These are phyloP conservation scores for Petromus typicus DNA, from an alignment of 2,113 vertebrate species.

Conservation along the genomic window DNA sequence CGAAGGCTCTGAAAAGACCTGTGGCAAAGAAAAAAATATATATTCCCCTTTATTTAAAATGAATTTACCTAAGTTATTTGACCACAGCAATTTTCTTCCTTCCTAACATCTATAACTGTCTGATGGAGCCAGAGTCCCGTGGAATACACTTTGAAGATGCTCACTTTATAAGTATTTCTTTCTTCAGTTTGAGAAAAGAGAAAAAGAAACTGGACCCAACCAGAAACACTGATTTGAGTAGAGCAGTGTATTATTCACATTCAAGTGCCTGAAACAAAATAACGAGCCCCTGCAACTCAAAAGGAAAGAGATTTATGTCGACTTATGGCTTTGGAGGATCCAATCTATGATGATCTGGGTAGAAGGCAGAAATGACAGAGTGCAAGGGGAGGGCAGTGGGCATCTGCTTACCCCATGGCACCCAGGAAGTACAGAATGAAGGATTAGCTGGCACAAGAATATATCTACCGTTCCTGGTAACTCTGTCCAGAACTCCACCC, in stretches of 20 bases:
- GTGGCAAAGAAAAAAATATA: not conserved
- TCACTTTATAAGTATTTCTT: not conserved
- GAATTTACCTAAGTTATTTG: constrained; percentile 21
- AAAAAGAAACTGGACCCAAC: not conserved
- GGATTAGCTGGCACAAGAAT: not conserved
- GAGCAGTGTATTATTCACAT: not conserved
- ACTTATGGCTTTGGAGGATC: not conserved
- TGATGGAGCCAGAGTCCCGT: not conserved
- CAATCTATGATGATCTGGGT: not conserved
- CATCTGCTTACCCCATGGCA: not conserved
- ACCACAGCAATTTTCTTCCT: not conserved
- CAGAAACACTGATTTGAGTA: not conserved
- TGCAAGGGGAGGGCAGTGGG: not conserved
- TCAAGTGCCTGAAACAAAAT: not conserved
- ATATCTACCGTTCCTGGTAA: not conserved
- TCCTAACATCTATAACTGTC: not conserved
- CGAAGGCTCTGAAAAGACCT: constrained; percentile 33
- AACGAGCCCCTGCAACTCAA: not conserved
- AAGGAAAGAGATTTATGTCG: not conserved
- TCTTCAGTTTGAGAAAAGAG: not conserved
- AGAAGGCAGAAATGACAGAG: not conserved
- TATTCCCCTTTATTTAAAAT: not conserved
- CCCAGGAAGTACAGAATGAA: not conserved
- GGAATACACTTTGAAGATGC: not conserved
- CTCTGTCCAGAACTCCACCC: not conserved